Base-by-base conservation (phyloP, 2,797 vertebrate genomes). In the Macropus fuliginosus region DNA sequence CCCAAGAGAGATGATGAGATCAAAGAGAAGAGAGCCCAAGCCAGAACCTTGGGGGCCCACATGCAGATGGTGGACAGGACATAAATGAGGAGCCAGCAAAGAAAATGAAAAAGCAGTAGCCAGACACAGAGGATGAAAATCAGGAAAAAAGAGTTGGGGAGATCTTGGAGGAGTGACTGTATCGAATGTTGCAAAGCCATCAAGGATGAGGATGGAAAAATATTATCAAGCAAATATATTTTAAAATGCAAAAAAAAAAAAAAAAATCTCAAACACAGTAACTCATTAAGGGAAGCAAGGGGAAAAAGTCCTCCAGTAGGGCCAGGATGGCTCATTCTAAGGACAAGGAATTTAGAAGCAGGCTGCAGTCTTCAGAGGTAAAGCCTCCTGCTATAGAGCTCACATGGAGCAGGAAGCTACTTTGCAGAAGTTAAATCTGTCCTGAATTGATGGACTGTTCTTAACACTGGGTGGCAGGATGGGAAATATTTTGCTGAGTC, bases 401-500 rank as follows among this genome's bases (percentile, higher is more conserved):
- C 54, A 93, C 89, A 94, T 14, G 55, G 81, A 91, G 66, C 31
- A 31, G 52, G 56, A 1, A 3, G 31, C 87, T 93, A 93, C 92
- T 93, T 93, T 91, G 3, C n/a, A 46, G 16, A 74, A 87, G 40
- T 87, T 11, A 87, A 87, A 87, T 6, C 40, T 27, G 40, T 9
- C 74, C 31, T 52, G 55, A 91, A 55, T 4, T 89, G 50, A 56
- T 56, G 56, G 91, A 89, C 2, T 81, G 57, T 57, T 74, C 92
- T 96, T 95, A 74, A 40, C 92, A 90, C 0, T 59, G n/a, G n/a
- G n/a, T 89, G 57, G 28, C 10, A 87, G 18, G 0, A 92, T 40
- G 5, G 27, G 55, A 89, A 57, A 29, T 21, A 2, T 96, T 96
- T 95, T 96, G 96, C 96, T 96, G 95, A 97, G n/a, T 97, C 94